Evolutionary conservation across 2,113 vertebrate species (phyloP).

Genomic region (Corvus moneduloides): DNA sequence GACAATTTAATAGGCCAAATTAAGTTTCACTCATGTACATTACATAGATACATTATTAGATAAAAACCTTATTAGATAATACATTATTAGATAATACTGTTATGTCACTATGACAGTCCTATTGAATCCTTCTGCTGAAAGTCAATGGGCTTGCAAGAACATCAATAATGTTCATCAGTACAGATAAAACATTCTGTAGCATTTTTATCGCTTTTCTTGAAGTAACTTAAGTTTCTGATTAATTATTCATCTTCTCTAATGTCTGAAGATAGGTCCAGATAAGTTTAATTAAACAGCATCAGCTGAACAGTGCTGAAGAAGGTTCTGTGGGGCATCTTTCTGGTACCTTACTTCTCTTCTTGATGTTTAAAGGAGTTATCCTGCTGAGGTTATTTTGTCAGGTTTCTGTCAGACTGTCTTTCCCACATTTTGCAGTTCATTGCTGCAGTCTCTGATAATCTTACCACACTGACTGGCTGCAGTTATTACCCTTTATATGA

Average conservation of each 20-base stretch:
- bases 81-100: background rate
- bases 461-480: slow-evolving; percentile 79
- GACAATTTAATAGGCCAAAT: background rate
- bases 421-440: slow-evolving; percentile 73
- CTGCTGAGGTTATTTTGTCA: slow-evolving; percentile 36
- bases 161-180: background rate
- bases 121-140: background rate
- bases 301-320: background rate
- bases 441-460: slow-evolving; percentile 77
- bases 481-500: slow-evolving; percentile 90
- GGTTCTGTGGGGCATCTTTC: background rate
- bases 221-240: background rate
- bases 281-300: slow-evolving; percentile 7
- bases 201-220: background rate
- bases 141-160: background rate
- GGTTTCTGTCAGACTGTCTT: slow-evolving; percentile 68
- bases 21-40: background rate
- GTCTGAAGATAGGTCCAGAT: background rate
- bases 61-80: background rate
- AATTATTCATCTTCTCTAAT: slow-evolving; percentile 10
- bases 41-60: background rate
- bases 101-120: background rate
- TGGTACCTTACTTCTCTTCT: background rate
- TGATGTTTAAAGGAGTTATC: background rate
- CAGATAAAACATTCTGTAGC: background rate